Base-by-base conservation (phyloP, 2,113 vertebrate species). In the Poicephalus meyeri region DNA sequence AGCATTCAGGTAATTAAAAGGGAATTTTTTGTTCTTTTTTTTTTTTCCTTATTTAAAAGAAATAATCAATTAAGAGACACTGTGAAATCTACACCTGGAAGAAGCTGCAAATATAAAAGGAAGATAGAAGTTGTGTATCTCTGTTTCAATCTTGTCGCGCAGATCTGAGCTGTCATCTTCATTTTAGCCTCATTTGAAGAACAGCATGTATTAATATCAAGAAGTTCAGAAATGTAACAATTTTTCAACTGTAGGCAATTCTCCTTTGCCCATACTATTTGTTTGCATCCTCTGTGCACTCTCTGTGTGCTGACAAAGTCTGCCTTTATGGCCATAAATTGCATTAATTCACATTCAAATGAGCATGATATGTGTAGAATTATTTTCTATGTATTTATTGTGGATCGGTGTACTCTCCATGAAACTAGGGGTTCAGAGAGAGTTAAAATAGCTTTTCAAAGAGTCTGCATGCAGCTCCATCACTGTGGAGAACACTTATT, bases 51-150 rank as follows among this genome's bases (percentile, higher is more conserved):
- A 20, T 96, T 97, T 93, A 80, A 84, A 88, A 74, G 37, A 95
- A 96, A 93, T 64, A 95, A 95, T 91, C 94, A 81, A 91, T 94
- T 93, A 95, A 83, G 95, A 94, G 89, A 60, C 81, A 53, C 71
- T 33, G 84, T 69, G 87, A 93, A 86, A 83, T 85, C 97, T 96
- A 14, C 92, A 91, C 96, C 96, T 96, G 93, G 60, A 94, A 97
- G 86, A 69, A 92, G 77, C 94, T 95, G 68, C 72, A 95, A 95
- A 91, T 65, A 74, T 33, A 81, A 61, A 82, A 92, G 60, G 80
- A 64, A 94, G 71, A 91, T 78, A 24, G 4, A 79, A 94, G 39
- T 66, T 49, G 53, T 80, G 4, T 95, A 91, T 94, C 76, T 97
- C 52, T 64, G 17, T 81, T 41, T 33, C 61, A 77, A 81, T 89